A percentile compares a stretch with the other conserved stretches of the same genome.
These are phyloP conservation scores for Poeciliopsis paucimaculata DNA, from an alignment of 2,797 vertebrate genomes.

Conservation along the genomic window DNA sequence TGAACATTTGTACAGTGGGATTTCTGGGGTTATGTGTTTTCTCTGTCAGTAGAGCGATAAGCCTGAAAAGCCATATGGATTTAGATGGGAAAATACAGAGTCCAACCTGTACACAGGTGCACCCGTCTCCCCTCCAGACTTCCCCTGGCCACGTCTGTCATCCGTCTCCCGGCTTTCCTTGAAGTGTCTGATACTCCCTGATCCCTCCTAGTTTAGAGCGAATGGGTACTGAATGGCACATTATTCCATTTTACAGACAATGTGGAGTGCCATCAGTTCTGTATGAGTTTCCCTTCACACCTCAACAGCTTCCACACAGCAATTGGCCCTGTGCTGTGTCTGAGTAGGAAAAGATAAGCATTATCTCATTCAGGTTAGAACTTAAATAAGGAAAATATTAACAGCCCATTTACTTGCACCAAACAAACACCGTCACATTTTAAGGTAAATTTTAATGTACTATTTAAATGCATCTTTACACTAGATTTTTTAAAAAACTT, in stretches of 20 bases:
- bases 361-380: conserved; percentile 33
- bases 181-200: conserved; percentile 41
- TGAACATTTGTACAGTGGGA: not conserved
- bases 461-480: conserved; percentile 2
- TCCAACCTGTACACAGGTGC: conserved; percentile 50
- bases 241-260: conserved; percentile 71
- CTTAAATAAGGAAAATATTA: conserved; percentile 25
- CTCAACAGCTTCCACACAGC: conserved; percentile 54
- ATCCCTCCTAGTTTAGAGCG: conserved; percentile 70
- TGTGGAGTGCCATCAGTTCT: conserved; percentile 72
- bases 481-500: conserved; percentile 5
- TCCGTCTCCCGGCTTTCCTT: conserved; percentile 62
- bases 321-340: conserved; percentile 43
- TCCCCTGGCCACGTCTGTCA: conserved; percentile 39
- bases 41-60: conserved; percentile 40
- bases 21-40: not conserved
- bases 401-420: conserved; percentile 8
- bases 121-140: conserved; percentile 50
- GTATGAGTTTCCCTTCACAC: conserved; percentile 68
- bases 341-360: conserved; percentile 26
- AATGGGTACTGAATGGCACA: conserved; percentile 70
- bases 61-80: conserved; percentile 44
- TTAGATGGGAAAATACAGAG: conserved; percentile 38
- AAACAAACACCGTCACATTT: not conserved
- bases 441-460: conserved; percentile 3